Evolutionary conservation across 2,113 vertebrate species (phyloP).

Genomic region (Heterochromis multidens): DNA sequence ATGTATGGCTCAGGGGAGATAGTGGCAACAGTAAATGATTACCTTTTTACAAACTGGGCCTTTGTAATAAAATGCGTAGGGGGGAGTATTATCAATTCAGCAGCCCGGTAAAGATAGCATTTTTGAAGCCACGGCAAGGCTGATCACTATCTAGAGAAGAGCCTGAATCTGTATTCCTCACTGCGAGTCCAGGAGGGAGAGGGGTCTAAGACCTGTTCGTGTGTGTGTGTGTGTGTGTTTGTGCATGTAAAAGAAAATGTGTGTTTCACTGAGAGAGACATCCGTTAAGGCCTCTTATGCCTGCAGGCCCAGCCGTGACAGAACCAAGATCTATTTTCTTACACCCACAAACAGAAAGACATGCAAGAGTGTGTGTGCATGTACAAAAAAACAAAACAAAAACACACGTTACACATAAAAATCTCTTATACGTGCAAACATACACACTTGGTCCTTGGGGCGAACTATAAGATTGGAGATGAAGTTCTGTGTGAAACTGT

Average conservation of each 20-base stretch:
- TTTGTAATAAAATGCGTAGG: slow-evolving; percentile 90
- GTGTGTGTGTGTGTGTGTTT: slow-evolving; percentile 27
- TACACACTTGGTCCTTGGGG: slow-evolving; percentile 51
- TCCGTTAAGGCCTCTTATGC: slow-evolving; percentile 64
- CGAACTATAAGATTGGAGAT: slow-evolving; percentile 46
- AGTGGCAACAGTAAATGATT: slow-evolving; percentile 88
- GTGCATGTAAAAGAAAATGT: slow-evolving; percentile 15
- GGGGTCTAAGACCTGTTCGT: slow-evolving; percentile 48
- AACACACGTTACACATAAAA: background rate
- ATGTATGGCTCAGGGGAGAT: slow-evolving; percentile 82
- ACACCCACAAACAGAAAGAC: slow-evolving; percentile 48
- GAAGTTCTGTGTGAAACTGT: slow-evolving; percentile 36
- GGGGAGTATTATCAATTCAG: slow-evolving; percentile 89
- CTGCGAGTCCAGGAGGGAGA: slow-evolving; percentile 57
- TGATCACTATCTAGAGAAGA: slow-evolving; percentile 74
- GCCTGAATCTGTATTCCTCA: slow-evolving; percentile 73
- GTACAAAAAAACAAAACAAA: background rate
- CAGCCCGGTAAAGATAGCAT: slow-evolving; percentile 89
- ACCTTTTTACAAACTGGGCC: slow-evolving; percentile 89
- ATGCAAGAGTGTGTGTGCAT: slow-evolving; percentile 20
- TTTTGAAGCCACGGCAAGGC: slow-evolving; percentile 67
- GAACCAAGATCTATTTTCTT: slow-evolving; percentile 67
- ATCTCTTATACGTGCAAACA: slow-evolving; percentile 9
- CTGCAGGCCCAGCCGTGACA: slow-evolving; percentile 63
- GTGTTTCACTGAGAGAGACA: slow-evolving; percentile 63